phyloP scores from a whole-genome alignment of 1,140 invertebrate genomes.

The Phthorimaea operculella region DNA sequence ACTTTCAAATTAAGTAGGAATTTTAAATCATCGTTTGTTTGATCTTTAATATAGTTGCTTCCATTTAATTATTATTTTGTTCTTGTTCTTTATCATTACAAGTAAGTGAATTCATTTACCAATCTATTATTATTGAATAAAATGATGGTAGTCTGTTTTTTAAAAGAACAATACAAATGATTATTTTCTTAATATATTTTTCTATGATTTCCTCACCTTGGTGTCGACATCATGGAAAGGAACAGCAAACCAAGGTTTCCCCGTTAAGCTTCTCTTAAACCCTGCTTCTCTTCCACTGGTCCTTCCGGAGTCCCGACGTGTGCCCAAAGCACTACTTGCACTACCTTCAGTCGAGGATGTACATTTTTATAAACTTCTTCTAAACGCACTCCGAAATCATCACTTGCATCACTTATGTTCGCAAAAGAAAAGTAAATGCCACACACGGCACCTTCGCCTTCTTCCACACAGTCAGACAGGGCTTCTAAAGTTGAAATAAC shows the following conservation, averaged over 20 bases:
- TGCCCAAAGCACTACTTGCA: slow-evolving; percentile 76
- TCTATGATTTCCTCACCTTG: too few species aligned
- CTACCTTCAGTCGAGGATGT: slow-evolving; percentile 68
- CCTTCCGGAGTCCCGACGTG: slow-evolving; percentile 72
- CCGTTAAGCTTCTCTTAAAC: slow-evolving; percentile 72
- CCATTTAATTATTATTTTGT: too few species aligned
- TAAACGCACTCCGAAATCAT: slow-evolving; percentile 73
- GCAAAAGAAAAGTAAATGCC: slow-evolving; percentile 70
- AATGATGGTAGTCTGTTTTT: too few species aligned
- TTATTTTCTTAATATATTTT: too few species aligned
- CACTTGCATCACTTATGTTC: slow-evolving; percentile 69
- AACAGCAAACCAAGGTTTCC: slow-evolving; percentile 79
- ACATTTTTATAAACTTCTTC: slow-evolving; percentile 69
- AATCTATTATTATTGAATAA: too few species aligned
- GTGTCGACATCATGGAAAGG: slow-evolving; percentile 76
- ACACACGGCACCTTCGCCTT: slow-evolving; percentile 59
- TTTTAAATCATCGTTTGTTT: too few species aligned
- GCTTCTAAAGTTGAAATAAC: slow-evolving; percentile 46
- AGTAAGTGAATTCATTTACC: too few species aligned
- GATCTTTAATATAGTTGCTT: too few species aligned
- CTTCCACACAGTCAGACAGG: slow-evolving; percentile 54
- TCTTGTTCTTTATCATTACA: too few species aligned
- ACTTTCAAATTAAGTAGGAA: too few species aligned
- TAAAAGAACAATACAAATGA: too few species aligned
- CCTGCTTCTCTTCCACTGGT: slow-evolving; percentile 76